Evolutionary conservation across 2,113 vertebrate genomes (phyloP).

Genomic region (Grammomys surdaster): DNA sequence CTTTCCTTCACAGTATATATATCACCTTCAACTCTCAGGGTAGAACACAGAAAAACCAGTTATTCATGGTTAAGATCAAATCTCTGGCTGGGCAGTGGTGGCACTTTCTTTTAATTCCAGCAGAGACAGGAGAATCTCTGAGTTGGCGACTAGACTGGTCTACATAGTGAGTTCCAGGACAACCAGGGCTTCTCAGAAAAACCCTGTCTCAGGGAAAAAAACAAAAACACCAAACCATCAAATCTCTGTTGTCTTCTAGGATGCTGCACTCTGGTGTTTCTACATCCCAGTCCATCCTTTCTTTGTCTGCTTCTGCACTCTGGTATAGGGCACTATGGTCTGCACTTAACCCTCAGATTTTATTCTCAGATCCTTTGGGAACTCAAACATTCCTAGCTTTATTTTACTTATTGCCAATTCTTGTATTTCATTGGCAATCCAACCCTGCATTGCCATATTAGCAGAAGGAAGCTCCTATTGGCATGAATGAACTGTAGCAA

Average conservation of each 20-base stretch:
- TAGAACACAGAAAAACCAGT: neutral
- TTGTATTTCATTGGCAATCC: neutral
- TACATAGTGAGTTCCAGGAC: neutral
- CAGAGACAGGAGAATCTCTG: neutral
- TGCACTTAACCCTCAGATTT: conserved; percentile 18
- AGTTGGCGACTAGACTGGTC: neutral
- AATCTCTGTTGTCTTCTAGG: neutral
- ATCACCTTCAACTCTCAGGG: neutral
- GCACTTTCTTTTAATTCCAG: neutral
- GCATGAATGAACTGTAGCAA: neutral
- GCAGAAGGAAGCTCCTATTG: neutral
- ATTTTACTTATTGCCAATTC: neutral
- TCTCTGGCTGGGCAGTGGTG: neutral
- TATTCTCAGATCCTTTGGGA: neutral
- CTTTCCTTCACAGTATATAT: neutral
- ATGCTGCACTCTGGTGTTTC: neutral
- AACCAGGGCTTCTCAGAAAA: neutral
- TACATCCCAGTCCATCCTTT: neutral
- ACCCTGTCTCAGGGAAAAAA: neutral
- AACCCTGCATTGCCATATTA: neutral
- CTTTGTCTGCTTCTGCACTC: neutral
- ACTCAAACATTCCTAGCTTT: neutral
- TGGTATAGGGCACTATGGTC: neutral
- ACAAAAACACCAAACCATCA: neutral
- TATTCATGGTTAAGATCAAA: neutral